Evolutionary conservation across 2,888 invertebrate genomes (phyloP).

Genomic region (Drosophila diplacantha): DNA sequence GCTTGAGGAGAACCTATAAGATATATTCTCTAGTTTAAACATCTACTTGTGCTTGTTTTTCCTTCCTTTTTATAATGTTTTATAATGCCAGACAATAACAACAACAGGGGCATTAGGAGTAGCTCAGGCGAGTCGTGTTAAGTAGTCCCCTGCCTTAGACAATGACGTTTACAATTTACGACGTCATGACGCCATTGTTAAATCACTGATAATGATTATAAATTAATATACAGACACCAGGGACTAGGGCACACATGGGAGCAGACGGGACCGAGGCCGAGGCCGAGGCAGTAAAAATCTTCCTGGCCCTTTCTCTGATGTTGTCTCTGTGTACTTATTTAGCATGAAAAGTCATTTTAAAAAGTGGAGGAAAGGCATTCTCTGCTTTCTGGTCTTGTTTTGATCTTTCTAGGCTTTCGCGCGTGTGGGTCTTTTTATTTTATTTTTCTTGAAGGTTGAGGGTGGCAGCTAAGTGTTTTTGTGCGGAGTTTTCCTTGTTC

Average conservation of each 20-base stretch:
- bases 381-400: constrained; percentile 36
- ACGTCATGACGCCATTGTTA: constrained; percentile 69
- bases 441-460: constrained; percentile 31
- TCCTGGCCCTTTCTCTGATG: not conserved
- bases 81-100: constrained; percentile 28
- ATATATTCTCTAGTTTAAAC: constrained; percentile 18
- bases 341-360: constrained; percentile 69
- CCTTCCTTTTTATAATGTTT: not conserved
- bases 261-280: not conserved
- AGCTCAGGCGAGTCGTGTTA: constrained; percentile 49
- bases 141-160: constrained; percentile 58
- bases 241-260: constrained; percentile 36
- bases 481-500: constrained; percentile 18
- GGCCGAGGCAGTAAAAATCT: constrained; percentile 31
- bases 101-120: constrained; percentile 18
- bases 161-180: constrained; percentile 66
- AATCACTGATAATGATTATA: constrained; percentile 73
- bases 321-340: constrained; percentile 54
- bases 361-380: constrained; percentile 51
- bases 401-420: constrained; percentile 38
- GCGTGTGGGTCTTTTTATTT: constrained; percentile 35
- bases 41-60: constrained; percentile 5
- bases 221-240: constrained; percentile 63
- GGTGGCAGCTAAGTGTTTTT: constrained; percentile 54
- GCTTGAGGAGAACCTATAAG: constrained; percentile 16